Conservation (phyloP, 2,113 vertebrate species). For the Larimichthys crocea region DNA sequence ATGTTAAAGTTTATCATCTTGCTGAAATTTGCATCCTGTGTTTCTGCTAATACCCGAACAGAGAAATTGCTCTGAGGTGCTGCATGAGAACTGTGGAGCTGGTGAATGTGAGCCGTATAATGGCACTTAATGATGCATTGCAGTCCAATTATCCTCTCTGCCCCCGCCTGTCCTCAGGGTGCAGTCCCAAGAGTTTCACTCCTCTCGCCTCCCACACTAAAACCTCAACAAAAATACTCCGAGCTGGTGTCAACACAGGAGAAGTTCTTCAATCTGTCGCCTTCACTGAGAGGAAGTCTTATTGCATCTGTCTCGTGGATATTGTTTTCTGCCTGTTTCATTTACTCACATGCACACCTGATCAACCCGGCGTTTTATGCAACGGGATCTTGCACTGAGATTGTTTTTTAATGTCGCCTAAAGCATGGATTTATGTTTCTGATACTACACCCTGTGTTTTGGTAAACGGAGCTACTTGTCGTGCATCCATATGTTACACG, state of each 20-base stretch:
- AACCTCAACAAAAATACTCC: neutral
- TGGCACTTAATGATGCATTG: conserved; percentile 54
- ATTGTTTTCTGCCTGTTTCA: neutral
- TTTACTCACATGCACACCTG: neutral
- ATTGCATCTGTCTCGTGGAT: neutral
- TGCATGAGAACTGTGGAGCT: conserved; percentile 15
- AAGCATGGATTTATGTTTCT: neutral
- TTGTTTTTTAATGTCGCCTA: neutral
- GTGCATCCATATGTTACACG: neutral
- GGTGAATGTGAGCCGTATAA: conserved; percentile 29
- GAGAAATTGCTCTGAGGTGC: conserved; percentile 4
- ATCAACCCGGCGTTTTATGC: neutral
- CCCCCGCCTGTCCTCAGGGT: conserved; percentile 40
- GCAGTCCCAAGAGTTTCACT: conserved; percentile 13
- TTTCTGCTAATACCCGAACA: neutral
- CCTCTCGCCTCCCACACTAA: conserved; percentile 4
- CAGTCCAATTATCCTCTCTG: conserved; percentile 51
- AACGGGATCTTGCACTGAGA: too few species aligned
- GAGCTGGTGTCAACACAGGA: neutral
- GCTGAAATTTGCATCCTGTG: conserved; percentile 13
- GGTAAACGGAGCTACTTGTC: neutral
- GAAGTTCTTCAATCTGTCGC: neutral
- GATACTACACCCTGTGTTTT: neutral
- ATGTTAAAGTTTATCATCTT: conserved; percentile 4
- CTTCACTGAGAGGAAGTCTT: neutral